Evolutionary conservation across 2,797 vertebrate species (phyloP), one percentile per base, ranked within the genome.

Genomic region (Iguana delicatissima): DNA sequence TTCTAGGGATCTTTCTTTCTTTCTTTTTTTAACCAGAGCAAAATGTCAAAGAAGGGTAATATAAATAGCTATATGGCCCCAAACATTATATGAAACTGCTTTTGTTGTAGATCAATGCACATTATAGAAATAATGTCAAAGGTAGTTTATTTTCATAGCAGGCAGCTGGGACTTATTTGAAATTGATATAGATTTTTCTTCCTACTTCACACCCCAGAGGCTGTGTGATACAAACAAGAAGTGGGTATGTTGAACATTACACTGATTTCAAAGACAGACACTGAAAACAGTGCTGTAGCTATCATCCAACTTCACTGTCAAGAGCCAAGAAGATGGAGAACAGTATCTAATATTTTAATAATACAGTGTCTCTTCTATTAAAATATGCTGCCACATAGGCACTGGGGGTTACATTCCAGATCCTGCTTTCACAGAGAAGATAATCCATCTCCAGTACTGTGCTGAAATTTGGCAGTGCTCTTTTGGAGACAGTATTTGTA

Each of bases 101-200:
- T 87, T 91, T 91, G 85, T 79, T 87, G 86, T 87, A 88, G 86
- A 91, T 91, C 90, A 91, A 91, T 91, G 86, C 85, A 91, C 80
- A 91, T 91, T 87, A 91, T 87, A 91, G 90, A 91, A 91, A 87
- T 87, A 91, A 87, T 24, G 73, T 88, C 85, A 91, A 91, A 91
- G 80, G 73, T 91, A 91, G 86, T 91, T 91, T 91, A 91, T 91
- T 91, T 91, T 87, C 90, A 91, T 91, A 91, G 86, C 86, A 79
- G 73, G 85, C 90, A 91, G 90, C 90, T 87, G 90, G 80, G 90
- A 84, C 73, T 87, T 91, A 87, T 77, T 84, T 79, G 90, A 91
- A 91, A 91, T 91, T 87, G 90, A 91, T 91, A 91, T 91, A 88
- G 90, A 91, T 91, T 88, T 91, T 91, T 84, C 59, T 87, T 91